Percentiles rank a stretch among this genome's conserved stretches.
Evolutionary conservation across 2,797 vertebrate genomes (phyloP).

Genomic region (Lutjanus campechanus): DNA sequence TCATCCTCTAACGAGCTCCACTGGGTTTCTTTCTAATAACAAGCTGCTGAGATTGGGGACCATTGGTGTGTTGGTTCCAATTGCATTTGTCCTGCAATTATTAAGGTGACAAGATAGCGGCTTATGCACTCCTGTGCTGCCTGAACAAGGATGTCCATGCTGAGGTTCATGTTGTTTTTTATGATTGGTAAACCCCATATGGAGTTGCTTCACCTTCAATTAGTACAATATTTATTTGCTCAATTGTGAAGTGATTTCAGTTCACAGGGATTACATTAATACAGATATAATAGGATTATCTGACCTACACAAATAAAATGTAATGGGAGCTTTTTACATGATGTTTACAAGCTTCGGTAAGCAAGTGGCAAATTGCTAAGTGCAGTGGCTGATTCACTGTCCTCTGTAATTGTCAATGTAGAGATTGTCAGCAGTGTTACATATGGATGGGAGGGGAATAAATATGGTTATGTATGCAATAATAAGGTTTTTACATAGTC

Average conservation of each 20-base stretch:
- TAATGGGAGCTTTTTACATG: constrained; percentile 24
- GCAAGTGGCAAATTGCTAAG: neutral
- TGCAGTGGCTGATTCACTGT: neutral
- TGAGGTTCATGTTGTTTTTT: constrained; percentile 38
- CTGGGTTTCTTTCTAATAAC: constrained; percentile 86
- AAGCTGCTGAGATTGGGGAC: constrained; percentile 76
- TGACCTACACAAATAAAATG: constrained; percentile 19
- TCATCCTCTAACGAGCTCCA: constrained; percentile 87
- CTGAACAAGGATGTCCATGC: constrained; percentile 19
- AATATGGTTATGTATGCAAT: too few relatives aligned
- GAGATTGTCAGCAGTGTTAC: neutral
- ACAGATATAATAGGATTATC: constrained; percentile 32
- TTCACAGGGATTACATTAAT: constrained; percentile 22
- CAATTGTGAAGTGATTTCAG: constrained; percentile 30
- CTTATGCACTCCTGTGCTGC: constrained; percentile 28
- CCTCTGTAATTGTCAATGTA: neutral
- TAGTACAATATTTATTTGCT: constrained; percentile 42
- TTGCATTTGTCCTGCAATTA: constrained; percentile 77
- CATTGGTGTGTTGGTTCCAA: constrained; percentile 61
- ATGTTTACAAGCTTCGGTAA: constrained; percentile 38
- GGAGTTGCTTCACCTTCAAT: constrained; percentile 48
- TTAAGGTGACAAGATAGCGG: constrained; percentile 75
- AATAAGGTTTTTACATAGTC: too few relatives aligned
- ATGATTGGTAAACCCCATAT: constrained; percentile 43
- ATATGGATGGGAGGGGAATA: too few relatives aligned